Evolutionary conservation across 2,888 invertebrate genomes (phyloP), one percentile per base, ranked within the genome.

Genomic region (Phanerotoma sp.): DNA sequence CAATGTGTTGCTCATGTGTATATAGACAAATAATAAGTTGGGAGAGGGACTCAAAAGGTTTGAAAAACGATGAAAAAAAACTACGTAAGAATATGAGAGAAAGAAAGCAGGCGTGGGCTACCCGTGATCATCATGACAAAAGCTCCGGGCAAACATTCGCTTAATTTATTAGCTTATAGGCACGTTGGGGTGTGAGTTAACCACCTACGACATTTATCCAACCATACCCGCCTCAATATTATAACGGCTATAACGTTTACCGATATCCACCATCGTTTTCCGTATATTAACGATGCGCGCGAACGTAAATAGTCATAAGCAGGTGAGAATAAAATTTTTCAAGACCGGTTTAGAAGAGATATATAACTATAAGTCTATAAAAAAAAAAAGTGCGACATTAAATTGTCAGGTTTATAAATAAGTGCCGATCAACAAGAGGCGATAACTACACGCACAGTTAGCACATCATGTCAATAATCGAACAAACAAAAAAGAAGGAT

Each of bases 161-260:
- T 73, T 69, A 74, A 74, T 75, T 75, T 75, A 74, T 75, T 73
- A 68, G 73, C 74, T 72, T 69, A 70, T 53, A 51, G 56, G 54
- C 53, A 55, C 40, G 38, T 18, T 38, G 33, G 42, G 52, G 52
- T 56, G 51, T 51, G 42, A 22, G 44, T 62, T 62, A 62, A 61
- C 67, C 71, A 66, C 71, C 71, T 71, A 69, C 70, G 69, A 70
- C 59, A 67, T 18, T 15, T 22, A 32, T 22, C 47, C 33, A 44
- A 13, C 51, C 46, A 25, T 44, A 22, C 42, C 10, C 41, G 46
- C 22, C 33, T 54, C 37, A 37, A 28, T 40, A 41, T 51, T 46
- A 51, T 42, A 47, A 42, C 11, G 46, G 13, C 42, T 35, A 50
- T 50, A 46, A 45, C 35, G 13, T 42, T 42, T 25, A 37, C 49